These are phyloP conservation scores for Trichogramma evanescens DNA, from an alignment of 2,888 invertebrate species.

Conservation along the genomic window DNA sequence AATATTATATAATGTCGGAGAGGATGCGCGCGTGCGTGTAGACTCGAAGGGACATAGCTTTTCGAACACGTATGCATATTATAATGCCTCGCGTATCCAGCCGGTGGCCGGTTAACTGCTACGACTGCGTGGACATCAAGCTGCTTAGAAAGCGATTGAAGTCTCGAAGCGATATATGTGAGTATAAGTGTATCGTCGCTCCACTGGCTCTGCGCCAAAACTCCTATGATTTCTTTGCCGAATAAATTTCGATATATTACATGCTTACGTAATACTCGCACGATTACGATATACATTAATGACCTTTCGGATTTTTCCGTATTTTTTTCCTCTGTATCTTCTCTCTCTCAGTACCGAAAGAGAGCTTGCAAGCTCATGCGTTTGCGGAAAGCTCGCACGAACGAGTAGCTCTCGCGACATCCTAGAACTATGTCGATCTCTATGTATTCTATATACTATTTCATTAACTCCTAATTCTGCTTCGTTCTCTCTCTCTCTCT, in stretches of 20 bases:
- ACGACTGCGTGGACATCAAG: constrained; percentile 15
- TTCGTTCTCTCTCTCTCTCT: not conserved
- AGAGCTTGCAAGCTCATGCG: constrained; percentile 6
- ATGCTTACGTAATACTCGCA: too few species aligned
- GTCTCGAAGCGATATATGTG: not conserved
- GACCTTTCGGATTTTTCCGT: too few species aligned
- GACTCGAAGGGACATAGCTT: not conserved
- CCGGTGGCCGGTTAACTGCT: too few species aligned
- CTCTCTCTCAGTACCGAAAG: not conserved
- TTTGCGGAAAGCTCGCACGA: not conserved
- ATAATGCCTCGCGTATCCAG: too few species aligned
- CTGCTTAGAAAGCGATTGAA: constrained; percentile 17
- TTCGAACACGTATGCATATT: too few species aligned
- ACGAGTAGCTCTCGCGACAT: not conserved
- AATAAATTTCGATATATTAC: too few species aligned
- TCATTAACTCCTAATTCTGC: constrained; percentile 13
- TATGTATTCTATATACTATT: constrained; percentile 14
- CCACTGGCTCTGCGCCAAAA: constrained; percentile 4
- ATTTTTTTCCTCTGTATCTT: too few species aligned
- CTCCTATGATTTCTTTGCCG: constrained; percentile 12
- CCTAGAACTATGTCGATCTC: not conserved
- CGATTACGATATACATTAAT: too few species aligned
- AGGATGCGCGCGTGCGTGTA: not conserved
- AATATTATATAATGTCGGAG: not conserved
- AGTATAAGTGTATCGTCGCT: not conserved